These are phyloP conservation scores for Aulostomus chinensis DNA, from an alignment of 2,797 vertebrate genomes.

Conservation along the genomic window DNA sequence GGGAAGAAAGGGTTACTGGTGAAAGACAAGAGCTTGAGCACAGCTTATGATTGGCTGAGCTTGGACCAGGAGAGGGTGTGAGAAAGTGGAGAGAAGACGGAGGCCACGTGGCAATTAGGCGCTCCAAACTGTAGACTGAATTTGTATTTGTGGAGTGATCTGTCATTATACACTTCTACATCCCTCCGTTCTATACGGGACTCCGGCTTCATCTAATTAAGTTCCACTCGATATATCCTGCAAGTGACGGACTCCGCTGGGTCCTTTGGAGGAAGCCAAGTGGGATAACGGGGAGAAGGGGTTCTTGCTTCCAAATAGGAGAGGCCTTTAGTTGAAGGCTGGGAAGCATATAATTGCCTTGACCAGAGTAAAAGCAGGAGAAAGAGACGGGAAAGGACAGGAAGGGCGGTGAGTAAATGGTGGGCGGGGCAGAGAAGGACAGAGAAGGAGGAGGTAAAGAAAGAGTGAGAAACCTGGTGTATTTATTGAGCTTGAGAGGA, in stretches of 20 bases:
- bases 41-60: background rate
- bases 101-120: slow-evolving; percentile 2
- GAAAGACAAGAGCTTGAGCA: background rate
- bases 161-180: slow-evolving; percentile 18
- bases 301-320: slow-evolving; percentile 6
- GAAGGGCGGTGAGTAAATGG: no score
- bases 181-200: slow-evolving; percentile 13
- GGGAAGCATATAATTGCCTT: slow-evolving; percentile 55
- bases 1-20: background rate
- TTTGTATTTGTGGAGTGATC: slow-evolving; percentile 1
- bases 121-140: background rate
- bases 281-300: slow-evolving; percentile 12
- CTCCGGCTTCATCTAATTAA: slow-evolving; percentile 41
- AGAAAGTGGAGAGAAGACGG: slow-evolving; percentile 4
- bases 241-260: slow-evolving; percentile 15
- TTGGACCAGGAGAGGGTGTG: background rate
- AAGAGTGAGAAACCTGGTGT: no score
- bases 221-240: slow-evolving; percentile 39
- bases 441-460: no score
- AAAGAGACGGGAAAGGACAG: slow-evolving; percentile 6
- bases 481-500: slow-evolving; percentile 22
- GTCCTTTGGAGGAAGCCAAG: slow-evolving; percentile 28
- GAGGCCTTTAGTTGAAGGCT: slow-evolving; percentile 25
- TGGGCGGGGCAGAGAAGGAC: no score
- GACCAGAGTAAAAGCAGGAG: slow-evolving; percentile 5